Conservation (phyloP, 2,113 vertebrate species). For the Dasyurus viverrinus region DNA sequence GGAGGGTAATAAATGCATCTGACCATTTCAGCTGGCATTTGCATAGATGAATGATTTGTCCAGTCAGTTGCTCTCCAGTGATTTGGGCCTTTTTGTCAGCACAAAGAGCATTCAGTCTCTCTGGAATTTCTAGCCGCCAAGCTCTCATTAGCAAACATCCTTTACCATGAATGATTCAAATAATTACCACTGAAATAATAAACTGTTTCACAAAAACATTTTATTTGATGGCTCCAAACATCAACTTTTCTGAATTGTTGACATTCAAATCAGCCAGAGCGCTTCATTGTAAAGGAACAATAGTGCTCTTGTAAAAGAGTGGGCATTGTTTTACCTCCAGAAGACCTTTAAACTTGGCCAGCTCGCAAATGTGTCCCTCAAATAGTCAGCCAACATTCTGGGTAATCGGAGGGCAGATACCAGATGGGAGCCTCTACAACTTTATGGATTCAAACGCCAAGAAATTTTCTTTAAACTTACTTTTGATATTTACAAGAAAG, state of each 20-base stretch:
- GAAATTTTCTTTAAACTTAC: slow-evolving; percentile 85
- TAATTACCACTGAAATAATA: slow-evolving; percentile 95
- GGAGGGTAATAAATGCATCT: slow-evolving; percentile 93
- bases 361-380: slow-evolving; percentile 85
- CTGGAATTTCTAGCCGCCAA: slow-evolving; percentile 91
- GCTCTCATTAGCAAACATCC: slow-evolving; percentile 94
- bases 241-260: slow-evolving; percentile 92
- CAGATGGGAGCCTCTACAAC: slow-evolving; percentile 87
- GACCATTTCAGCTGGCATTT: slow-evolving; percentile 96
- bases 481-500: slow-evolving; percentile 72
- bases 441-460: slow-evolving; percentile 82
- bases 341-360: slow-evolving; percentile 89
- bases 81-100: slow-evolving; percentile 93
- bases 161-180: slow-evolving; percentile 93
- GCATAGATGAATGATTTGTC: slow-evolving; percentile 96
- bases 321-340: slow-evolving; percentile 89
- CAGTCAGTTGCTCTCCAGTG: slow-evolving; percentile 91
- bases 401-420: slow-evolving; percentile 85
- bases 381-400: slow-evolving; percentile 84
- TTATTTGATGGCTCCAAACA: slow-evolving; percentile 92
- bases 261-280: slow-evolving; percentile 92
- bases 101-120: slow-evolving; percentile 93
- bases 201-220: slow-evolving; percentile 93
- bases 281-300: slow-evolving; percentile 88
- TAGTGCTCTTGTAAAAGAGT: slow-evolving; percentile 87